Conservation (phyloP, 2,797 vertebrate species). For the Streptopelia turtur region DNA sequence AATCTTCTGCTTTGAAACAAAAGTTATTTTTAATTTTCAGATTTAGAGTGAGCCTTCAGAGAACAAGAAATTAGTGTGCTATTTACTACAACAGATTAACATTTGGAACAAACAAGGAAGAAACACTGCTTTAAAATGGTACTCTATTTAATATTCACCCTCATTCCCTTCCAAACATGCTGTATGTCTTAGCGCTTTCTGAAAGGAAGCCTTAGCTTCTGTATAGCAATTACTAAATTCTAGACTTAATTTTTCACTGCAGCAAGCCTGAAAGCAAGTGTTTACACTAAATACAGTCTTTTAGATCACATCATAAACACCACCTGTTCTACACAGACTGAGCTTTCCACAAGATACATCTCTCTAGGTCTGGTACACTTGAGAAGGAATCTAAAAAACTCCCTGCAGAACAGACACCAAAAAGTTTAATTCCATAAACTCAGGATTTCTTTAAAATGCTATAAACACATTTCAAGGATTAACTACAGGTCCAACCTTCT, state of each 20-base stretch:
- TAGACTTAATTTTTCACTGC: conserved; percentile 27
- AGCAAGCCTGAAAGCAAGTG: conserved; percentile 34
- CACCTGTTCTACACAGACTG: conserved; percentile 7
- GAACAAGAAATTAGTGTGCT: background rate
- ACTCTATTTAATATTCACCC: background rate
- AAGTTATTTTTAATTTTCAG: conserved; percentile 13
- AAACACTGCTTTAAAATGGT: background rate
- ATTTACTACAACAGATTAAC: conserved; percentile 24
- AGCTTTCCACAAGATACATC: background rate
- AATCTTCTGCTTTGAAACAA: background rate
- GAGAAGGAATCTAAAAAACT: background rate
- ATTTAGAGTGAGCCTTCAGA: conserved; percentile 8
- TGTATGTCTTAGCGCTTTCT: background rate
- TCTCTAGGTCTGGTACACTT: background rate
- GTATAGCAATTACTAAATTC: conserved; percentile 22
- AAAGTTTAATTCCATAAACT: background rate
- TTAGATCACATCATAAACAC: conserved; percentile 43
- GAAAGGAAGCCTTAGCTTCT: conserved; percentile 23
- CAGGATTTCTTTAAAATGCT: background rate
- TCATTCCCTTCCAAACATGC: background rate
- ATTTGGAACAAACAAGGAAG: conserved; percentile 13
- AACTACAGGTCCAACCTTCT: background rate
- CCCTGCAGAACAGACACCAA: background rate
- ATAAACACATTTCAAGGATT: background rate
- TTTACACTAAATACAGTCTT: conserved; percentile 54